Conservation (phyloP, 2,888 invertebrate genomes). For the Dermolepida albohirtum region DNA sequence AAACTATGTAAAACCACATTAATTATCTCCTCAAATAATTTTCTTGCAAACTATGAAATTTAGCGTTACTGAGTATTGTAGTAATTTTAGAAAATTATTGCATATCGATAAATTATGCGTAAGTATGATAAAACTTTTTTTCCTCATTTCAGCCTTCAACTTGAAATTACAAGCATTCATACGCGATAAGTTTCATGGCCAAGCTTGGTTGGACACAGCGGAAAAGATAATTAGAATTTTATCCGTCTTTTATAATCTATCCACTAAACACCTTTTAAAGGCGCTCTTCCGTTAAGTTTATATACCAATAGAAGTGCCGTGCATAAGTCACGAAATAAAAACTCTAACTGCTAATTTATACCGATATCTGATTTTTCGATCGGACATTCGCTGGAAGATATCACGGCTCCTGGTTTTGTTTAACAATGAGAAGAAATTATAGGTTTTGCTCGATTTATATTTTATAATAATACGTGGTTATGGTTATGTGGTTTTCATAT, state of each 20-base stretch:
- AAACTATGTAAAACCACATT: too few species aligned
- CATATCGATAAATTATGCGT: too few species aligned
- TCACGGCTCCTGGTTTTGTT: conserved; percentile 50
- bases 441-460: conserved; percentile 12
- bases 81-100: too few species aligned
- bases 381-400: conserved; percentile 46
- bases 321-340: conserved; percentile 20
- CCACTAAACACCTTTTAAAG: conserved; percentile 19
- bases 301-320: conserved; percentile 13
- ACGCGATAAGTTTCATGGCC: conserved; percentile 4
- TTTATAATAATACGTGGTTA: conserved; percentile 14
- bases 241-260: conserved; percentile 25
- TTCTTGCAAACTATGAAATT: too few species aligned
- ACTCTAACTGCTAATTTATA: conserved; percentile 47
- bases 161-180: too few species aligned
- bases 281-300: conserved; percentile 27
- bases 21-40: too few species aligned
- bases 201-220: conserved; percentile 18
- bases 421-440: conserved; percentile 20
- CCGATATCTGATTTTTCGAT: conserved; percentile 47
- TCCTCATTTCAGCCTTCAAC: neutral
- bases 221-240: conserved; percentile 23
- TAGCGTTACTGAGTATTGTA: too few species aligned
- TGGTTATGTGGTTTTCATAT: conserved; percentile 15
- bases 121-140: neutral